These are phyloP conservation scores for Anastrepha obliqua DNA, from an alignment of 1,140 invertebrate species.

Conservation along the genomic window DNA sequence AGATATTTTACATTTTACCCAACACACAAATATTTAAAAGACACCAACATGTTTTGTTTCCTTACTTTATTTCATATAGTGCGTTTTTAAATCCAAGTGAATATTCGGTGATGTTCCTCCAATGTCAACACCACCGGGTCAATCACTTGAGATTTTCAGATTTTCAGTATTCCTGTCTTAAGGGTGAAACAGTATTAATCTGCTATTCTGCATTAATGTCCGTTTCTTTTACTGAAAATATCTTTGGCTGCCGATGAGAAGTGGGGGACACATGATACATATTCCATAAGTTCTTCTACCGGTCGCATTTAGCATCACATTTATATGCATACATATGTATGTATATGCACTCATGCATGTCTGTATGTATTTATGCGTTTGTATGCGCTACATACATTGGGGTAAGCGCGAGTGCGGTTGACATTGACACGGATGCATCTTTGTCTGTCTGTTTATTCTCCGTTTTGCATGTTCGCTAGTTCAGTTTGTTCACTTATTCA, in stretches of 20 bases:
- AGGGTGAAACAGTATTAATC: slow-evolving; percentile 33
- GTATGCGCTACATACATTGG: background rate
- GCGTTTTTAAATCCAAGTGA: background rate
- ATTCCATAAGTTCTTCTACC: slow-evolving; percentile 33
- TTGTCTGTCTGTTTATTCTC: slow-evolving; percentile 55
- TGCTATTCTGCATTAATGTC: slow-evolving; percentile 22
- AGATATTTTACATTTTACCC: background rate
- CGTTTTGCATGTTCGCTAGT: slow-evolving; percentile 39
- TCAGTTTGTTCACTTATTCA: slow-evolving; percentile 48
- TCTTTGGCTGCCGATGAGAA: slow-evolving; percentile 26
- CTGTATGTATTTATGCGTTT: background rate
- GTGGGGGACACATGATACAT: background rate
- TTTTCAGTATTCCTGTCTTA: slow-evolving; percentile 34
- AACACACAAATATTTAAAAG: background rate
- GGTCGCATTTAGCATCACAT: background rate
- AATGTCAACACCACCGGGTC: slow-evolving; percentile 47
- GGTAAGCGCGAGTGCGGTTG: slow-evolving; percentile 55
- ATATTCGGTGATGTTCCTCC: slow-evolving; percentile 2
- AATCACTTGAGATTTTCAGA: slow-evolving; percentile 46
- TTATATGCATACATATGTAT: background rate
- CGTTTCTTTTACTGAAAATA: slow-evolving; percentile 40
- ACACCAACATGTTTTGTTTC: slow-evolving; percentile 32
- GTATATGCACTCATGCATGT: background rate
- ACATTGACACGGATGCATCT: slow-evolving; percentile 57
- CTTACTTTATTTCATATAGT: background rate